These are phyloP conservation scores for Chaetophractus vellerosus DNA, from an alignment of 2,797 vertebrate species.

Conservation along the genomic window DNA sequence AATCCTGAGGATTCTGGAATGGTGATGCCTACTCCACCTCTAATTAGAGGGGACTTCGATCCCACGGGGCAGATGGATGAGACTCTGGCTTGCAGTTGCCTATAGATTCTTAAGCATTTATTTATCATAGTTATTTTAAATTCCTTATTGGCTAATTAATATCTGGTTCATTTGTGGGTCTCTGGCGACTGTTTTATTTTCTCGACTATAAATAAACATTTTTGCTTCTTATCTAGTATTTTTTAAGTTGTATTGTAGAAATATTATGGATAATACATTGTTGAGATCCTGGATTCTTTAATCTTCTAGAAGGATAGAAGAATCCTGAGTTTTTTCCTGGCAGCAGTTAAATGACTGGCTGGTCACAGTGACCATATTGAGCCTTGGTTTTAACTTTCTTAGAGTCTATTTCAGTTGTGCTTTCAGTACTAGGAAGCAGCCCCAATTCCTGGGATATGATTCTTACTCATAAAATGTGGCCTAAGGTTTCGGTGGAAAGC, in stretches of 20 bases:
- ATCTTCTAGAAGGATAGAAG: neutral
- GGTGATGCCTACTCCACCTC: too few relatives aligned
- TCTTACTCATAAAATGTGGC: neutral
- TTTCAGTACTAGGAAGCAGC: neutral
- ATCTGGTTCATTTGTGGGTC: constrained; percentile 8
- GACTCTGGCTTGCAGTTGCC: too few relatives aligned
- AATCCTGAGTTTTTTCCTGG: constrained; percentile 11
- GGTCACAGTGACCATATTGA: neutral
- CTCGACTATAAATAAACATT: neutral
- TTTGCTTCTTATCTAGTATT: constrained; percentile 22
- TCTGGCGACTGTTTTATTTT: neutral
- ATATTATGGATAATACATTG: neutral
- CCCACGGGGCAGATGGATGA: too few relatives aligned
- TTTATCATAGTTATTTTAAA: constrained; percentile 43
- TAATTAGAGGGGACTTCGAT: too few relatives aligned
- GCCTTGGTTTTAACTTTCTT: neutral
- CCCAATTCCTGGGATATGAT: neutral
- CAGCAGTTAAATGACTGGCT: neutral
- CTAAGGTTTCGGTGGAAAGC: neutral
- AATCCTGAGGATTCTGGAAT: too few relatives aligned
- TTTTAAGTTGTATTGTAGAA: neutral
- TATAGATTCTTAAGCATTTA: neutral
- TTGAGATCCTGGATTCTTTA: neutral
- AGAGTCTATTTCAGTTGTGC: neutral
- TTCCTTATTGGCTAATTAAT: neutral